Base-by-base conservation (phyloP, 2,113 vertebrate species). In the Zosterops lateralis region DNA sequence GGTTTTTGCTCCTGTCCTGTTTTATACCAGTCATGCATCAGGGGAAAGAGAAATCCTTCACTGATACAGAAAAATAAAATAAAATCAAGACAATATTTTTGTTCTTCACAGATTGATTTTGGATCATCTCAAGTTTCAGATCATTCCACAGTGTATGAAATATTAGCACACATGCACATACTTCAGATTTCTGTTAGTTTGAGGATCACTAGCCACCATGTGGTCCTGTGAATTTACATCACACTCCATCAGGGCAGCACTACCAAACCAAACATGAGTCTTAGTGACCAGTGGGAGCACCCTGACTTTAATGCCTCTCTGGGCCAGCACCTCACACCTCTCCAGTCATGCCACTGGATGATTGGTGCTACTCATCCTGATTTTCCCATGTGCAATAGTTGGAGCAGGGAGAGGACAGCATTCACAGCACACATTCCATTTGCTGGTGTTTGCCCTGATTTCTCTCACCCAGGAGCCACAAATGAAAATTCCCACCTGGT, bases 311-410 rank as follows among this genome's bases (percentile, higher is more conserved):
- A n/a, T 8, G 8, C 13, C 28, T 31, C 54, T 70, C 22, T 58
- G 67, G 60, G 67, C 50, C 32, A 54, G 38, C 58, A 42, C 42
- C 17, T 79, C 62, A 16, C 62, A 40, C 17, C 48, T 50, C 53
- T 60, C 40, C 53, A 58, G 50, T 5, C 15, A 0, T 24, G 29
- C 53, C 47, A 0, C 57, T 32, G 61, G 19, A 2, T n/a, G 10
- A 9, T 7, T 54, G 48, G 2, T 72, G 34, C 53, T 45, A 24
- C 17, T 36, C 10, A n/a, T 50, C 53, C 31, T 44, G 58, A 4
- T 38, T 78, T 81, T 76, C 0, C 22, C 34, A 17, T 4, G 16
- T 67, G 19, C 14, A 14, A 3, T 3, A 47, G 34, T 2, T 15
- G 76, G 34, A 80, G 32, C 48, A 71, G 56, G 25, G 45, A 53